Percentiles rank a stretch among this genome's conserved stretches.
Conservation (phyloP, 2,113 vertebrate genomes). For the Lipophrys pholis region DNA sequence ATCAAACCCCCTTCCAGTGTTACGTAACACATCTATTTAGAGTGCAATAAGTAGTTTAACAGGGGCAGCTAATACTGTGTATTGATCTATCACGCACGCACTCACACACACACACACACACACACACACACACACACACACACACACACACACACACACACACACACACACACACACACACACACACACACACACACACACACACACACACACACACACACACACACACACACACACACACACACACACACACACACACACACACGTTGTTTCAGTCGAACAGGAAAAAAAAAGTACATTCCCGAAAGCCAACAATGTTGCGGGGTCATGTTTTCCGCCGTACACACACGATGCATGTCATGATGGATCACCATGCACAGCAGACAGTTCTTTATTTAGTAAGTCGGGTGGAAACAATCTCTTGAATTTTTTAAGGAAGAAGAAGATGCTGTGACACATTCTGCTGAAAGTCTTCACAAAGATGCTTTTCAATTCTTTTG, state of each 20-base stretch:
- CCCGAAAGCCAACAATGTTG: too few species aligned
- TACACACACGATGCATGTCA: conserved; percentile 8
- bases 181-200: background rate
- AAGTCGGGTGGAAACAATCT: conserved; percentile 6
- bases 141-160: background rate
- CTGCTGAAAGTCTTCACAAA: too few species aligned
- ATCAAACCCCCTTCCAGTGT: conserved; percentile 20
- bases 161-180: background rate
- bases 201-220: background rate
- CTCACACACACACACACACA: background rate
- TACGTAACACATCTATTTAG: conserved; percentile 48
- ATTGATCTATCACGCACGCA: conserved; percentile 32
- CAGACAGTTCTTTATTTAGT: conserved; percentile 22
- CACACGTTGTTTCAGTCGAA: background rate
- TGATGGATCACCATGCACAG: conserved; percentile 24
- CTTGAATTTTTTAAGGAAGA: background rate
- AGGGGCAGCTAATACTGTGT: conserved; percentile 40
- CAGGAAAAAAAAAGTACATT: too few species aligned
- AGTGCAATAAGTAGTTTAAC: conserved; percentile 13
- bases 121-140: background rate
- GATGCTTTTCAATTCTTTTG: background rate
- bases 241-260: conserved; percentile 1
- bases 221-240: background rate
- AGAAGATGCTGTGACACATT: background rate
- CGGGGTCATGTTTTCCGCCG: conserved; percentile 16